phyloP scores from a whole-genome alignment of 2,888 invertebrate genomes.

The Lasioglossum zephyrum region DNA sequence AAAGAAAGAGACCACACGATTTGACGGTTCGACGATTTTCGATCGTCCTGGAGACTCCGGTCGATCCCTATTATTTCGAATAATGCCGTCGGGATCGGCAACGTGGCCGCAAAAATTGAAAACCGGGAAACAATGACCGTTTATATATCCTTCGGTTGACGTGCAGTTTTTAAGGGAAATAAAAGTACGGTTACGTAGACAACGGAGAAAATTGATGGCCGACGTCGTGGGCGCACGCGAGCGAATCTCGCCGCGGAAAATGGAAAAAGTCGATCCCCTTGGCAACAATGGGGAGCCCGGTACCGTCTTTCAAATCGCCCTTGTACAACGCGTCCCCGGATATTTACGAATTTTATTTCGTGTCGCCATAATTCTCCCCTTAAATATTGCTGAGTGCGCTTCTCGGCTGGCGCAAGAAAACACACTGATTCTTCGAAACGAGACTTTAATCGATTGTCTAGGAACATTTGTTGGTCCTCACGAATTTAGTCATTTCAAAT shows the following conservation, averaged over 20 bases:
- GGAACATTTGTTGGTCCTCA: neutral
- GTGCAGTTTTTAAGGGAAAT: slow-evolving; percentile 10
- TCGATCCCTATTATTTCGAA: neutral
- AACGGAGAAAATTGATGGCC: slow-evolving; percentile 28
- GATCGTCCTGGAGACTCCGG: neutral
- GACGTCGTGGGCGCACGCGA: neutral
- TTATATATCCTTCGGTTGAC: slow-evolving; percentile 22
- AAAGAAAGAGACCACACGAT: neutral
- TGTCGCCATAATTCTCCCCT: neutral
- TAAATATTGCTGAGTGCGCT: neutral
- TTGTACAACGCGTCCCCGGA: neutral
- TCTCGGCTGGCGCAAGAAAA: neutral
- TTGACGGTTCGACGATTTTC: neutral
- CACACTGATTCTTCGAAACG: neutral
- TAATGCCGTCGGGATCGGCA: neutral
- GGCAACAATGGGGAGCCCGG: neutral
- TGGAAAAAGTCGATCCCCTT: slow-evolving; percentile 3
- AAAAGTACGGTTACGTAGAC: slow-evolving; percentile 25
- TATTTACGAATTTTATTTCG: slow-evolving; percentile 8
- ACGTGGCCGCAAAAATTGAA: neutral
- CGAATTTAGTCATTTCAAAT: neutral
- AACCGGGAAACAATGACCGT: neutral
- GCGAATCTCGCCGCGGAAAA: slow-evolving; percentile 9
- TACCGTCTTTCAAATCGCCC: neutral
- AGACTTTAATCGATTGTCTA: neutral